These are phyloP conservation scores for Odocoileus hemionus DNA, from an alignment of 2,113 vertebrate species.

Conservation along the genomic window DNA sequence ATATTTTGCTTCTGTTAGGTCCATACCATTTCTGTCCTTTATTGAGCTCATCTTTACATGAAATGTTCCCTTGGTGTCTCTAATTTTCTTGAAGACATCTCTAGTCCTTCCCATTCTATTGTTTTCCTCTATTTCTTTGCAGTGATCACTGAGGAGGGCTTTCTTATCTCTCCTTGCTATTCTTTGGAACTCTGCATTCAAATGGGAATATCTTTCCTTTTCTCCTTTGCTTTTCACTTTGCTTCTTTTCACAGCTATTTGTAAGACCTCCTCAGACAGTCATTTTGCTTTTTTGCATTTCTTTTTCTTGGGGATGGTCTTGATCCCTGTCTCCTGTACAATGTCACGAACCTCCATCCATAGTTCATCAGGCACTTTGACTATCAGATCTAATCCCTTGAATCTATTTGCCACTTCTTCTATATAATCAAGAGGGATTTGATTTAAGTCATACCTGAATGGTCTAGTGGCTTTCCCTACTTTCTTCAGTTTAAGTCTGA, in stretches of 20 bases:
- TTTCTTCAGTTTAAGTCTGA: not conserved
- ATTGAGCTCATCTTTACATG: not conserved
- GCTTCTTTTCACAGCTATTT: not conserved
- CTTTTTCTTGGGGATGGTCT: not conserved
- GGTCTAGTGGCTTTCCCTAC: not conserved
- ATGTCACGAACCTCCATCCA: not conserved
- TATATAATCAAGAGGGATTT: not conserved
- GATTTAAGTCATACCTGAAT: not conserved
- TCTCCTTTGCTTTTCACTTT: not conserved
- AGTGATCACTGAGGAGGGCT: accelerated
- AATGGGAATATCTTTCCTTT: not conserved
- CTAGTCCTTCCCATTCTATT: not conserved
- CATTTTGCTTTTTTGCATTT: not conserved
- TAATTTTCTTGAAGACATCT: not conserved
- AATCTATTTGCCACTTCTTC: not conserved
- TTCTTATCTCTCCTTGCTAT: not conserved
- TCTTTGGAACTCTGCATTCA: not conserved
- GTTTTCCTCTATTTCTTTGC: not conserved
- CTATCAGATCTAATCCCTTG: not conserved
- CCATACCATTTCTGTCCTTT: not conserved
- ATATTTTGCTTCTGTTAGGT: not conserved
- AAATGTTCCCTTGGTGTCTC: not conserved
- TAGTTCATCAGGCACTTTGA: not conserved
- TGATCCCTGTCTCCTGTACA: not conserved
- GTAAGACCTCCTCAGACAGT: not conserved